Percentiles rank a stretch among this genome's conserved stretches.
Conservation (phyloP, 2,888 invertebrate species). For the Norana najaformis region DNA sequence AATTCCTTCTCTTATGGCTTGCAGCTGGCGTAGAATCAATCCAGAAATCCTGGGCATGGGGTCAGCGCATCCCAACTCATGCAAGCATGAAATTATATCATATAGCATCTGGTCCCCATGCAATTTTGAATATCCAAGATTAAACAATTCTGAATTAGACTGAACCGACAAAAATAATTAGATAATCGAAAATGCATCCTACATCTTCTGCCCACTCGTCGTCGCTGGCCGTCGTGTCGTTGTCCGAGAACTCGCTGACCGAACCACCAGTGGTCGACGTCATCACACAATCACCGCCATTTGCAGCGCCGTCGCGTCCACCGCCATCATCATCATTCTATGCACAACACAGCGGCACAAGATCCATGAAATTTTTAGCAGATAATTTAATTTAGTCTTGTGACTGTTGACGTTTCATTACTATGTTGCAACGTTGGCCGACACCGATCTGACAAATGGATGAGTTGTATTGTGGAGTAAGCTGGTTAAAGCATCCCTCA, state of each 20-base stretch:
- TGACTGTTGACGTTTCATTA: too few species aligned
- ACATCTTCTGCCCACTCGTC: neutral
- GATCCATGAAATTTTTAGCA: neutral
- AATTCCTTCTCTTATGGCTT: too few species aligned
- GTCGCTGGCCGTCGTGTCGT: slow-evolving; percentile 39
- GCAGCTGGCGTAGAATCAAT: too few species aligned
- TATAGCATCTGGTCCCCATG: neutral
- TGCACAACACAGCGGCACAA: neutral
- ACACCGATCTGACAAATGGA: too few species aligned
- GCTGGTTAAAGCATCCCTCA: too few species aligned
- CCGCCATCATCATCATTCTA: neutral
- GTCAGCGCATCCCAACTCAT: too few species aligned
- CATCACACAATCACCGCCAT: slow-evolving; percentile 38
- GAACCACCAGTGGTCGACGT: slow-evolving; percentile 49
- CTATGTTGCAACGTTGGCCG: too few species aligned
- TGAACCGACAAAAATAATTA: neutral
- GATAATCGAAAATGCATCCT: neutral
- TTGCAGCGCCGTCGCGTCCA: neutral
- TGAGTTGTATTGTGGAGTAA: too few species aligned
- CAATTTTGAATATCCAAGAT: neutral
- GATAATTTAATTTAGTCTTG: neutral
- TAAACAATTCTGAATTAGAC: neutral
- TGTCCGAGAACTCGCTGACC: slow-evolving; percentile 52
- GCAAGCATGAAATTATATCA: too few species aligned
- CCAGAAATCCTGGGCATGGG: too few species aligned